Percentiles rank a stretch among this genome's conserved stretches.
Conservation (phyloP, 2,113 vertebrate genomes). For the Eleginops maclovinus region DNA sequence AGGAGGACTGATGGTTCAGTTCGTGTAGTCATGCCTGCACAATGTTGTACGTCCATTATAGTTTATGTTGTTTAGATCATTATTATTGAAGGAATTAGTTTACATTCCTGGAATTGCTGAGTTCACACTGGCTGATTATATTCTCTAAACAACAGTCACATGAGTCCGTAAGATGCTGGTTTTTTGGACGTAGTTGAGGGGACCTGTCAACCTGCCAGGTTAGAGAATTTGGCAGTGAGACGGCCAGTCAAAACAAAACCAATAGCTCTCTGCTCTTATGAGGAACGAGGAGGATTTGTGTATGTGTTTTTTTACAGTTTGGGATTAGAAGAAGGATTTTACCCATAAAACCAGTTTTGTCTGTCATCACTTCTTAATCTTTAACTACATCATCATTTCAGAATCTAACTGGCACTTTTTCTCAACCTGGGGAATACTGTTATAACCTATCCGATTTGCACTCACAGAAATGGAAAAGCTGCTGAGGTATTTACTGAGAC, state of each 20-base stretch:
- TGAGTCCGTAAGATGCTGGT: constrained; percentile 30
- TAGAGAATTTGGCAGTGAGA: constrained; percentile 2
- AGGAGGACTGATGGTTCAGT: too few species aligned
- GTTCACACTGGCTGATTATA: not conserved
- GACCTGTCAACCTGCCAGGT: constrained; percentile 29
- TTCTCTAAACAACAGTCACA: constrained; percentile 26
- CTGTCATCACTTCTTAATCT: not conserved
- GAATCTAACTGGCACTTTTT: too few species aligned
- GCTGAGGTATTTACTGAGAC: constrained; percentile 2
- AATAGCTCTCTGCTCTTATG: not conserved
- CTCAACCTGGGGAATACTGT: too few species aligned
- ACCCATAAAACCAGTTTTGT: not conserved
- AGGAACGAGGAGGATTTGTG: constrained; percentile 30
- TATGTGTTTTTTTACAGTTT: constrained; percentile 14
- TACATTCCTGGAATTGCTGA: not conserved
- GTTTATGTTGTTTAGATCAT: constrained; percentile 2
- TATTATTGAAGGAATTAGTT: not conserved
- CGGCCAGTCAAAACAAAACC: constrained; percentile 20
- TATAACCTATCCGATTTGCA: too few species aligned
- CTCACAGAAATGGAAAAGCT: constrained; percentile 6
- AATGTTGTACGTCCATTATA: too few species aligned
- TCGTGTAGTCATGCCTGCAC: not conserved
- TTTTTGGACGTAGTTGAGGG: constrained; percentile 9
- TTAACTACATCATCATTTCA: too few species aligned
- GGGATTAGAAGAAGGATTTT: not conserved